Evolutionary conservation across 53 echinoderm and acorn worm species (phyloP).

Genomic region (Arbacia lixula): DNA sequence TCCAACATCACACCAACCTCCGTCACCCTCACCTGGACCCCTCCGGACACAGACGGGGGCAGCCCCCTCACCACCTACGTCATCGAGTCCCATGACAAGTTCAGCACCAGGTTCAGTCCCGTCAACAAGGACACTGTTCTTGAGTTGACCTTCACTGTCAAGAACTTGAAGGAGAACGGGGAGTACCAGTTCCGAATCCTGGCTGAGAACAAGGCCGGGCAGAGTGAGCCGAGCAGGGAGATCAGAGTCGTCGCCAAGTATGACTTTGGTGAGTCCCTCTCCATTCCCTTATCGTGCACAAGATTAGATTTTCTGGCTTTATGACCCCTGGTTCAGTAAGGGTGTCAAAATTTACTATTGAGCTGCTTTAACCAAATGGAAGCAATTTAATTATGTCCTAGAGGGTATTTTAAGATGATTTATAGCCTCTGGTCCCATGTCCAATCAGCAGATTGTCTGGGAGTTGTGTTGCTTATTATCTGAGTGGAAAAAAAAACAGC

Average conservation of each 20-base stretch:
- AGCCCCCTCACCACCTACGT: conserved; percentile 88
- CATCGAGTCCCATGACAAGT: conserved; percentile 82
- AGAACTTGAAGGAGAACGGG: conserved; percentile 71
- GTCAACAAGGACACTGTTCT: conserved; percentile 62
- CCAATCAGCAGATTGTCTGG: too few relatives aligned
- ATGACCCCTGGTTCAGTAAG: too few relatives aligned
- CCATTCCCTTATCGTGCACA: too few relatives aligned
- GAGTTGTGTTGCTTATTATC: too few relatives aligned
- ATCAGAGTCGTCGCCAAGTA: conserved; percentile 35
- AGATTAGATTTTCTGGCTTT: too few relatives aligned
- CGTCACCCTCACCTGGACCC: conserved; percentile 86
- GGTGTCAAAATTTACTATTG: too few relatives aligned
- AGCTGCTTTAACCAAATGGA: too few relatives aligned
- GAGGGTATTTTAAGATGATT: too few relatives aligned
- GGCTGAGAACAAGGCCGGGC: conserved; percentile 92
- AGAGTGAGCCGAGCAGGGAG: conserved; percentile 72
- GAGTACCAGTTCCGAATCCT: conserved; percentile 88
- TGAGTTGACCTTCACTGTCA: conserved; percentile 76
- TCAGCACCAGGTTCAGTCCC: conserved; percentile 72
- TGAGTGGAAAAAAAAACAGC: too few relatives aligned
- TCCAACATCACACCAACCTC: conserved; percentile 72
- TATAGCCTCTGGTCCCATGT: too few relatives aligned
- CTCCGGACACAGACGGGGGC: conserved; percentile 88
- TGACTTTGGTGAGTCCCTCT: conserved; percentile 46
- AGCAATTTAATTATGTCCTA: too few relatives aligned